Evolutionary conservation across 2,113 vertebrate species (phyloP).

Genomic region (Oenanthe oenanthe): DNA sequence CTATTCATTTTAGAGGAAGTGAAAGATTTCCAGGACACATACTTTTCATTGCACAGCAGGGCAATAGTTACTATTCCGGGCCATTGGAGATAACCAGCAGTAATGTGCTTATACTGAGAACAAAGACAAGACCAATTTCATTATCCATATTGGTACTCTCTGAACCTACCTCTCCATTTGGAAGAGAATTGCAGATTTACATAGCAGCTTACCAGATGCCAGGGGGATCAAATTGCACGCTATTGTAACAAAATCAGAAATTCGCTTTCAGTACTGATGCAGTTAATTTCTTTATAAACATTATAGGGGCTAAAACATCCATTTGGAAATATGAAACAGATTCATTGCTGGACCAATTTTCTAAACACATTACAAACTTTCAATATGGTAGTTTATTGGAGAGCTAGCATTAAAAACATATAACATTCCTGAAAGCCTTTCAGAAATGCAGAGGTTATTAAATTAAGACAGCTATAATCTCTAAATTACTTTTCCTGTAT

Average conservation of each 20-base stretch:
- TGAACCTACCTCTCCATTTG: background rate
- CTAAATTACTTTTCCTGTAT: slow-evolving; percentile 23
- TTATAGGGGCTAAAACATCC: slow-evolving; percentile 1
- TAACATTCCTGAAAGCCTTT: slow-evolving; percentile 5
- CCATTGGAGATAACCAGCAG: background rate
- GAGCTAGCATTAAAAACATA: background rate
- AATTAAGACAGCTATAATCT: background rate
- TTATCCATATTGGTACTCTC: background rate
- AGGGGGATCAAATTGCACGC: slow-evolving; percentile 28
- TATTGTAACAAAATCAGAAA: slow-evolving; percentile 22
- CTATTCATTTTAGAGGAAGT: background rate
- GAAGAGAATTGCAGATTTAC: slow-evolving; percentile 25
- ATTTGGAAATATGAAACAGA: slow-evolving; percentile 25
- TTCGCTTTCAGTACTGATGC: background rate
- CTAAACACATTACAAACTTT: slow-evolving; percentile 40
- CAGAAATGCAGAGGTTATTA: slow-evolving; percentile 1
- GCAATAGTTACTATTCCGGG: background rate
- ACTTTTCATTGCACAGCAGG: background rate
- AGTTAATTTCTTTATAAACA: slow-evolving; percentile 31
- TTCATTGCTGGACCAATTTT: slow-evolving; percentile 9
- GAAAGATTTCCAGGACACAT: background rate
- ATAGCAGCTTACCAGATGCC: slow-evolving; percentile 12
- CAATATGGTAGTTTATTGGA: background rate
- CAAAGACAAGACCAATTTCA: background rate
- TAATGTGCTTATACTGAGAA: background rate